Percentiles rank a stretch among this genome's conserved stretches.
Conservation (phyloP, 2,113 vertebrate species). For the Tauraco erythrolophus region DNA sequence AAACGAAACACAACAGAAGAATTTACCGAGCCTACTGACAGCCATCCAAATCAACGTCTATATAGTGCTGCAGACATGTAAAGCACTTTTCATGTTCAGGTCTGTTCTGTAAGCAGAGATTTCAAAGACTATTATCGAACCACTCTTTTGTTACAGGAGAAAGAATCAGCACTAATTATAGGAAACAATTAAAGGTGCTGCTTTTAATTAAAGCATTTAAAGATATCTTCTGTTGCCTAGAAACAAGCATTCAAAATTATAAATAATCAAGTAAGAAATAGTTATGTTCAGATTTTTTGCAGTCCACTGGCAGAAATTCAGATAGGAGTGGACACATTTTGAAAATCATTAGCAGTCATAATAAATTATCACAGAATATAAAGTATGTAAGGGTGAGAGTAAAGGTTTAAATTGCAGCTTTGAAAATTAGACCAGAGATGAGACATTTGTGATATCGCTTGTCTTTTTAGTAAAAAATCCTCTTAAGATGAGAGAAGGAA, state of each 20-base stretch:
- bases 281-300: neutral
- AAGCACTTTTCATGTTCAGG: neutral
- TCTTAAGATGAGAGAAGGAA: neutral
- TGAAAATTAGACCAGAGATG: neutral
- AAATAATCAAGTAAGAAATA: constrained; percentile 20
- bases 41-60: neutral
- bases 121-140: constrained; percentile 43
- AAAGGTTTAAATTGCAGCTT: constrained; percentile 21
- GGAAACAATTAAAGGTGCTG: constrained; percentile 51
- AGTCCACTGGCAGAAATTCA: neutral
- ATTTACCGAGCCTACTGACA: neutral
- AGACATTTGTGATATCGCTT: neutral
- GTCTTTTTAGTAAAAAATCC: neutral
- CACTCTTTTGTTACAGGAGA: constrained; percentile 18
- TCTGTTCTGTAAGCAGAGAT: neutral
- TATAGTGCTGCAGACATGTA: neutral
- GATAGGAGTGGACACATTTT: neutral
- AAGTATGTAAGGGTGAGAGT: neutral
- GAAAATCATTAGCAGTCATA: constrained; percentile 8
- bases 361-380: constrained; percentile 16
- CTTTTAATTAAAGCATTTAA: constrained; percentile 54
- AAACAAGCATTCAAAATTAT: constrained; percentile 45
- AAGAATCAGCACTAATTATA: neutral
- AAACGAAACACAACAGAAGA: neutral
- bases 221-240: neutral